A percentile compares a stretch with the other conserved stretches of the same genome.
phyloP scores from a whole-genome alignment of 2,113 vertebrate genomes.

The Empidonax traillii region DNA sequence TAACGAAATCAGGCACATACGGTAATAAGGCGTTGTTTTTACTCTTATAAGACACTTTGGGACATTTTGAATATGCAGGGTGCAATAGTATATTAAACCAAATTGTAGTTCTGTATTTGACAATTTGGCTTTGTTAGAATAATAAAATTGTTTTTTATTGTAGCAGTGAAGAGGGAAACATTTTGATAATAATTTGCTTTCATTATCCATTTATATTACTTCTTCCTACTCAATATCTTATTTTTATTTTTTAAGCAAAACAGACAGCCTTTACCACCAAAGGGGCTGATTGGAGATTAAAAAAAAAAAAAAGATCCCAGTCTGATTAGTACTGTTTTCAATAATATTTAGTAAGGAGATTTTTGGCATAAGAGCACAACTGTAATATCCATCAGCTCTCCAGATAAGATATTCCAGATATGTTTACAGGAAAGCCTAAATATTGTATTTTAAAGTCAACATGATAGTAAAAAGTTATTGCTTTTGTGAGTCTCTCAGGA shows the following conservation, averaged over 20 bases:
- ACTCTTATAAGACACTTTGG: slow-evolving; percentile 2
- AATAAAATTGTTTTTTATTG: slow-evolving; percentile 52
- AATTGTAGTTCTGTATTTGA: slow-evolving; percentile 37
- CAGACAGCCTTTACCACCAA: not conserved
- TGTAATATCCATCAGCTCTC: not conserved
- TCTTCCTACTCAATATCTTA: slow-evolving; percentile 6
- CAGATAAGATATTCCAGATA: not conserved
- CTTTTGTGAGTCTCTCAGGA: not conserved
- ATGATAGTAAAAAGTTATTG: not conserved
- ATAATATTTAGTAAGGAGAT: not conserved
- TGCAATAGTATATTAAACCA: slow-evolving; percentile 20
- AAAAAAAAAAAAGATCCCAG: not conserved
- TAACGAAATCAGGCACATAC: not conserved
- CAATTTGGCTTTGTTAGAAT: slow-evolving; percentile 37
- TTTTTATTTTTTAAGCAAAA: slow-evolving; percentile 16
- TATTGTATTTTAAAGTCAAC: not conserved
- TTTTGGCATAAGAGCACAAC: not conserved
- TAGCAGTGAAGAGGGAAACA: not conserved
- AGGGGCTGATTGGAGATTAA: not conserved
- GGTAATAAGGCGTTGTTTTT: not conserved
- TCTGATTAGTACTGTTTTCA: not conserved
- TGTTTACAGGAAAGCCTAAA: not conserved
- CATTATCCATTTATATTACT: slow-evolving; percentile 33
- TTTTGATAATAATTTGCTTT: slow-evolving; percentile 52
- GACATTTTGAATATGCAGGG: not conserved